Evolutionary conservation across 2,797 vertebrate species (phyloP).

Genomic region (Apogon talboti): DNA sequence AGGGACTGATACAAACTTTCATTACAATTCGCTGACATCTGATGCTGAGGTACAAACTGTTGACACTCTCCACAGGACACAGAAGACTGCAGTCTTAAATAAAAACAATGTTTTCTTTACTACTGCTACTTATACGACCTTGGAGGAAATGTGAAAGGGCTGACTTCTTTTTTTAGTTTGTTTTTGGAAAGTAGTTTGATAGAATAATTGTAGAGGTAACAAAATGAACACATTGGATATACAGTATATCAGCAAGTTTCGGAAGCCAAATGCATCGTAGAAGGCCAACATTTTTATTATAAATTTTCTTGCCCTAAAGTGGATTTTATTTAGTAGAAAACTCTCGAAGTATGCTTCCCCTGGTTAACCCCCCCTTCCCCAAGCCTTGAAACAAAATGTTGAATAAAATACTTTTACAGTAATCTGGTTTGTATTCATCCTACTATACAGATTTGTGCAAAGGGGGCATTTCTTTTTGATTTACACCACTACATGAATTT

Average conservation of each 20-base stretch:
- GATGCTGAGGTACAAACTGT: constrained; percentile 69
- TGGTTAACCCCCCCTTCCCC: constrained; percentile 58
- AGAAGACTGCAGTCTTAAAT: constrained; percentile 76
- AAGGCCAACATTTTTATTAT: constrained; percentile 81
- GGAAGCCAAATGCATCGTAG: constrained; percentile 79
- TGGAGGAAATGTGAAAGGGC: constrained; percentile 75
- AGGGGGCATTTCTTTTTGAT: background rate
- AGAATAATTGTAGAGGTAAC: constrained; percentile 69
- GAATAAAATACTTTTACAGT: constrained; percentile 87
- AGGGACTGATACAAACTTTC: constrained; percentile 67
- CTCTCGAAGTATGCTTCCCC: constrained; percentile 63
- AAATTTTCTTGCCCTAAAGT: constrained; percentile 65
- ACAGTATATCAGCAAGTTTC: constrained; percentile 67
- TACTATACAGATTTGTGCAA: constrained; percentile 12
- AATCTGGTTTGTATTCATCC: constrained; percentile 48
- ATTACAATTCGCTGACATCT: constrained; percentile 65
- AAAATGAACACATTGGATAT: constrained; percentile 62
- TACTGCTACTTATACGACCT: constrained; percentile 63
- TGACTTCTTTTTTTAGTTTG: constrained; percentile 65
- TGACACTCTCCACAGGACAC: constrained; percentile 65
- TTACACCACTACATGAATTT: background rate
- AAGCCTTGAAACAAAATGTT: constrained; percentile 79
- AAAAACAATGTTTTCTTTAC: constrained; percentile 59
- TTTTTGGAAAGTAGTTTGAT: constrained; percentile 71
- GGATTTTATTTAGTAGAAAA: constrained; percentile 74